Percentiles rank a stretch among this genome's conserved stretches.
phyloP scores from a whole-genome alignment of 1,140 invertebrate genomes.

The Panulirus ornatus region DNA sequence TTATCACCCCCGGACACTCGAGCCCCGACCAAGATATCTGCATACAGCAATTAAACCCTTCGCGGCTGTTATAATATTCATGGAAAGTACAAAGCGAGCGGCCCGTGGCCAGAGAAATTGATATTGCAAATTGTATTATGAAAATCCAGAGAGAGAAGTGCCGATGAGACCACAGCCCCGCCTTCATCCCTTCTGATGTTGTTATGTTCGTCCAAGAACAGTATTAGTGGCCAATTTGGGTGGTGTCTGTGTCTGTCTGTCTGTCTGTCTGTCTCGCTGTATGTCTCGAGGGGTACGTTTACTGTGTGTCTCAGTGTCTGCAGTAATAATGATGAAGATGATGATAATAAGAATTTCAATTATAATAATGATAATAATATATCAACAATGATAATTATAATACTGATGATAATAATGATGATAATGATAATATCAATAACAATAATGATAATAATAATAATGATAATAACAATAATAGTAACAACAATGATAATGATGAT shows the following conservation, averaged over 20 bases:
- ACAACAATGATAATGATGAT: too few species aligned
- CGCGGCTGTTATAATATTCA: conserved; percentile 73
- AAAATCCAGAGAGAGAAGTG: conserved; percentile 65
- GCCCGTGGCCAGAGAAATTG: conserved; percentile 71
- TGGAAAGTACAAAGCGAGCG: conserved; percentile 73
- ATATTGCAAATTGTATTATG: conserved; percentile 75
- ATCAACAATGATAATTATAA: too few species aligned
- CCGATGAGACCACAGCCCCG: conserved; percentile 33
- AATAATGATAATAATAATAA: too few species aligned
- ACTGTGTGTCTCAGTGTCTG: background rate
- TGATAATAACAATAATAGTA: too few species aligned
- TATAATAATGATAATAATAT: too few species aligned
- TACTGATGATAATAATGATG: too few species aligned
- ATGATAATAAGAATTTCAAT: too few species aligned
- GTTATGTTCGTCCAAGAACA: conserved; percentile 19
- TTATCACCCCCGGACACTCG: conserved; percentile 62
- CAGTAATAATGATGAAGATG: too few species aligned
- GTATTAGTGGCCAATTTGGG: conserved; percentile 5
- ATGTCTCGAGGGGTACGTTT: background rate
- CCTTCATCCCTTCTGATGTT: conserved; percentile 16
- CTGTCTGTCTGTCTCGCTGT: background rate
- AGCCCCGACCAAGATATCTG: conserved; percentile 61
- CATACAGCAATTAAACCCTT: conserved; percentile 74
- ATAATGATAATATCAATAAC: too few species aligned
- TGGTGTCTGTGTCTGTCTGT: too few species aligned